A percentile compares a stretch with the other conserved stretches of the same genome.
These are phyloP conservation scores for Helicolenus hilgendorfi DNA, from an alignment of 2,797 vertebrate genomes.

Conservation along the genomic window DNA sequence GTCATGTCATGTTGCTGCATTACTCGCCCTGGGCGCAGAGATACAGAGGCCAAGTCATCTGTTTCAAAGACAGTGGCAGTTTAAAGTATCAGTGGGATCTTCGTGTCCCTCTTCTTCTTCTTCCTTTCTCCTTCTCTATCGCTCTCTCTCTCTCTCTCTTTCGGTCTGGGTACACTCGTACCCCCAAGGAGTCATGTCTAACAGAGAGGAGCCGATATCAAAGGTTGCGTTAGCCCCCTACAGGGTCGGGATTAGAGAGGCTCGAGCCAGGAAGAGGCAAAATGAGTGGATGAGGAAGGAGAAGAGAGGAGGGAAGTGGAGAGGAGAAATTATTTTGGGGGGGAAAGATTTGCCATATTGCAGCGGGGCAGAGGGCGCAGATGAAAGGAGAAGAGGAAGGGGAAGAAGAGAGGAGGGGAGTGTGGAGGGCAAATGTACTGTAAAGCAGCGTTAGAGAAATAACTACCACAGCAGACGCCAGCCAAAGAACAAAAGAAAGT, in stretches of 20 bases:
- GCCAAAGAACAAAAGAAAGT: conserved; percentile 14
- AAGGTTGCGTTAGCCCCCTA: conserved; percentile 44
- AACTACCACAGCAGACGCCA: not conserved
- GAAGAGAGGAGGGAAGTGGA: not conserved
- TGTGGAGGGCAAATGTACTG: conserved; percentile 1
- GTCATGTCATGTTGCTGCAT: conserved; percentile 12
- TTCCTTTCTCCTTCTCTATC: not conserved
- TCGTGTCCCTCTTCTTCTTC: not conserved
- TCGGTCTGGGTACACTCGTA: not conserved
- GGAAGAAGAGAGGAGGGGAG: not conserved
- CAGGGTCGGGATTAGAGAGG: conserved; percentile 52
- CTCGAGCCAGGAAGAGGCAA: conserved; percentile 16
- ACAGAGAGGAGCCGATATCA: conserved; percentile 59
- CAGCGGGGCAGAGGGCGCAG: conserved; percentile 8
- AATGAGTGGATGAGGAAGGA: conserved; percentile 22
- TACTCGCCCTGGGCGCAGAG: not conserved
- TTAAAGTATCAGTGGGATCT: conserved; percentile 47
- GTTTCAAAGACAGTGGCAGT: conserved; percentile 36
- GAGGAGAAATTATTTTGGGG: conserved; percentile 1
- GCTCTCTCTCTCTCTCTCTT: not conserved
- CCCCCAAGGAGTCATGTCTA: conserved; percentile 45
- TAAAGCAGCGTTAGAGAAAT: not conserved
- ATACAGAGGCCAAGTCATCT: conserved; percentile 34
- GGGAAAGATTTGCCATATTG: conserved; percentile 2
- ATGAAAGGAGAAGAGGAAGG: conserved; percentile 2